These are phyloP conservation scores for Pomacea canaliculata DNA, from an alignment of 2,888 invertebrate species.

Conservation along the genomic window DNA sequence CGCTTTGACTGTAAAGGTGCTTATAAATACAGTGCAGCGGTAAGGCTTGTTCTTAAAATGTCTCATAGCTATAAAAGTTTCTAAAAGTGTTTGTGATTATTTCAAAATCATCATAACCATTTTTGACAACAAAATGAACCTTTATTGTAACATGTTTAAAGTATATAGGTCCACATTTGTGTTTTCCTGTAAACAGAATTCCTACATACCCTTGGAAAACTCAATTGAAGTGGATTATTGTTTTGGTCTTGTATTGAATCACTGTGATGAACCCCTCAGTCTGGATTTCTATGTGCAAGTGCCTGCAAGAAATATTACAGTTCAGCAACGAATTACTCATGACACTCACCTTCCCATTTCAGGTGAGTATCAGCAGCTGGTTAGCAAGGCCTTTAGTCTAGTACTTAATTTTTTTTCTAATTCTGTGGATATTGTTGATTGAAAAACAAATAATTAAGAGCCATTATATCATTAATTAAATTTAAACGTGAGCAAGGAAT, in stretches of 20 bases:
- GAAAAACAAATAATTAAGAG: too few relatives aligned
- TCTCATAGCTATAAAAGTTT: too few relatives aligned
- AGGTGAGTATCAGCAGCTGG: slow-evolving; percentile 10
- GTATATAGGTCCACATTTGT: too few relatives aligned
- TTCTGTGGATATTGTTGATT: too few relatives aligned
- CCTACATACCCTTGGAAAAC: neutral
- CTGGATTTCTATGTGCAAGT: slow-evolving; percentile 49
- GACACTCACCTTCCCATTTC: slow-evolving; percentile 27
- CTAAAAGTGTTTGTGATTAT: too few relatives aligned
- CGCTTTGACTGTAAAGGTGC: slow-evolving; percentile 28
- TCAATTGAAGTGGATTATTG: slow-evolving; percentile 41
- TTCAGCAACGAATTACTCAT: slow-evolving; percentile 28
- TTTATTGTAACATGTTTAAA: too few relatives aligned
- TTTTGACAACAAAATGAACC: too few relatives aligned
- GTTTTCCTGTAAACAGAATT: neutral
- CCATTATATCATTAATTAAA: neutral
- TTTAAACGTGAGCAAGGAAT: neutral
- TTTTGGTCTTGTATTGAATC: slow-evolving; percentile 49
- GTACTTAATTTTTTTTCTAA: too few relatives aligned
- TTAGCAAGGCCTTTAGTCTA: neutral
- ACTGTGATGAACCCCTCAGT: slow-evolving; percentile 47
- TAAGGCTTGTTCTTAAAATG: neutral
- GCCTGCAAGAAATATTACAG: slow-evolving; percentile 29
- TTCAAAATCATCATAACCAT: too few relatives aligned
- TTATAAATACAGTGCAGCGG: slow-evolving; percentile 23